phyloP scores from a whole-genome alignment of 2,797 vertebrate species.

The Zalophus californianus region DNA sequence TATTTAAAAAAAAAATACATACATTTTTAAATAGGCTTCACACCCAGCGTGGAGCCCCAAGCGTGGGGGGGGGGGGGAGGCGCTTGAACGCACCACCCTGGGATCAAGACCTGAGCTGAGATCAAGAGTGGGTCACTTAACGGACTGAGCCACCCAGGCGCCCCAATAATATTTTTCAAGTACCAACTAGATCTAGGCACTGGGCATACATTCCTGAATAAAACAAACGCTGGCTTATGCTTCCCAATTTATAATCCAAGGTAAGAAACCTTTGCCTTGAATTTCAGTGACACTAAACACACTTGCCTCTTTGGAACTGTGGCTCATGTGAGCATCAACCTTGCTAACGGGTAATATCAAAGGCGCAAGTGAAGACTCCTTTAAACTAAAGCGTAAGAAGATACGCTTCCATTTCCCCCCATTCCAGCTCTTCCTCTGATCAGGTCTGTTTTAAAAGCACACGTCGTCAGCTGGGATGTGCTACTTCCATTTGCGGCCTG shows the following conservation, averaged over 20 bases:
- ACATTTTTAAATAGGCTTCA: background rate
- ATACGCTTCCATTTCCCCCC: background rate
- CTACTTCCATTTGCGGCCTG: background rate
- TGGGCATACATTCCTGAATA: background rate
- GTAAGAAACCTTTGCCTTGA: background rate
- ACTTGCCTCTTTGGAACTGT: background rate
- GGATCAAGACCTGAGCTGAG: background rate
- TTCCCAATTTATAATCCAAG: background rate
- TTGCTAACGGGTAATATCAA: background rate
- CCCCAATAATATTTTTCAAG: background rate
- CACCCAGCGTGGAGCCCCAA: too few relatives aligned
- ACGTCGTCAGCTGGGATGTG: background rate
- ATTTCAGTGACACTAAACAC: background rate
- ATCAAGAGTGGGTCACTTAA: background rate
- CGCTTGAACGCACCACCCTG: background rate
- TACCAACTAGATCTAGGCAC: background rate
- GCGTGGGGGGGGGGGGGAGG: fast-evolving
- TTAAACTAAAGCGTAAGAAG: background rate
- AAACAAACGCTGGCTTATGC: background rate
- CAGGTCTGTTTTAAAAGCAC: background rate
- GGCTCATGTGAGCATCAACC: background rate
- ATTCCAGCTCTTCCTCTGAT: background rate
- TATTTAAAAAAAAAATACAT: too few relatives aligned
- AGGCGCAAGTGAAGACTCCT: background rate
- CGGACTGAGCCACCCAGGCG: background rate